A percentile compares a stretch with the other conserved stretches of the same genome.
Conservation (phyloP, 2,888 invertebrate genomes). For the Furcula furcula region DNA sequence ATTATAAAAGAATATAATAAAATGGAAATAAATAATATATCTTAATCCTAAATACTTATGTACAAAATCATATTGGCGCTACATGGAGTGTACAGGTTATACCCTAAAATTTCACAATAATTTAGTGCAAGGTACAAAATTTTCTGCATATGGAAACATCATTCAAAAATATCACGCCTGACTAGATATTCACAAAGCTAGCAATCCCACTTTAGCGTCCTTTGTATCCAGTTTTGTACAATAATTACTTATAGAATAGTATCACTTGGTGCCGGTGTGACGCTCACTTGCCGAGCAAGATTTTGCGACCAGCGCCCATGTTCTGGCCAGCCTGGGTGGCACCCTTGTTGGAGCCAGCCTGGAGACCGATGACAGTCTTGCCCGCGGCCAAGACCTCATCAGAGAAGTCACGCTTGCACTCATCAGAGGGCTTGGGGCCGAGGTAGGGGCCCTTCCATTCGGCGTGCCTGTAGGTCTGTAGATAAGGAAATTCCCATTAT, state of each 20-base stretch:
- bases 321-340: conserved; percentile 96
- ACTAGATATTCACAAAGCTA: conserved; percentile 56
- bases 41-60: conserved; percentile 71
- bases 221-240: conserved; percentile 68
- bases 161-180: conserved; percentile 48
- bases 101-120: conserved; percentile 31
- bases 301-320: conserved; percentile 94
- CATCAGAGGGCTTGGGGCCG: conserved; percentile 97
- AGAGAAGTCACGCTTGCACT: conserved; percentile 96
- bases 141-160: conserved; percentile 35
- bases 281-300: conserved; percentile 93
- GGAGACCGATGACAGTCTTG: conserved; percentile 94
- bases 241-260: conserved; percentile 70
- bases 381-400: conserved; percentile 95
- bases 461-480: conserved; percentile 90
- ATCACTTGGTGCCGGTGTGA: conserved; percentile 61
- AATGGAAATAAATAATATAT: conserved; percentile 69
- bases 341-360: conserved; percentile 98
- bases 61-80: conserved; percentile 68
- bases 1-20: conserved; percentile 70
- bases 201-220: conserved; percentile 68
- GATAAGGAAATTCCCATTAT: conserved; percentile 27
- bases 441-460: conserved; percentile 94
- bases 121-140: conserved; percentile 18
- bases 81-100: conserved; percentile 53